phyloP scores from a whole-genome alignment of 1,140 invertebrate species.

The Heliconius eleuchia region DNA sequence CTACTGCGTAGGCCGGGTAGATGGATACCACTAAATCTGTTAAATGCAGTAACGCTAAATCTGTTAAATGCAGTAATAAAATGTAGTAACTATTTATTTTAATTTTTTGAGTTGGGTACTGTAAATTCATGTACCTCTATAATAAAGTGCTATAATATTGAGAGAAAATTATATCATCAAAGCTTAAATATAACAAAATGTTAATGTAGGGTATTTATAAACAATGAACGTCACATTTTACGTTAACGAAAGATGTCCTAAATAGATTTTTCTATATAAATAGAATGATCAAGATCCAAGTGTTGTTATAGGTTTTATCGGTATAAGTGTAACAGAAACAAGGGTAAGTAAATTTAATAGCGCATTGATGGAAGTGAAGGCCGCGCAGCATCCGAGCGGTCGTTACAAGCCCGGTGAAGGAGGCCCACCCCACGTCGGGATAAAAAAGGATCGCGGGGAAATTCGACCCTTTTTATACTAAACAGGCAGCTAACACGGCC shows the following conservation, averaged over 20 bases:
- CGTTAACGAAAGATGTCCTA: not conserved
- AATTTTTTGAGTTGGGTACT: not conserved
- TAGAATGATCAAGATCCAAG: not conserved
- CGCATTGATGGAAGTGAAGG: constrained; percentile 25
- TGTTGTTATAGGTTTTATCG: constrained; percentile 11
- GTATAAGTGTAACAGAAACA: constrained; percentile 34
- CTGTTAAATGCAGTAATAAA: no score
- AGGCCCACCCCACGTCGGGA: constrained; percentile 60
- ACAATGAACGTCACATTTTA: not conserved
- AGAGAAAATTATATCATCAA: no score
- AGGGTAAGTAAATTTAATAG: constrained; percentile 36
- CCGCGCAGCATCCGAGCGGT: constrained; percentile 10
- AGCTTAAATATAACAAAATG: no score
- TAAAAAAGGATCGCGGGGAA: constrained; percentile 78
- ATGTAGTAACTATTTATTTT: not conserved
- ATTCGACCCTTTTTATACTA: constrained; percentile 81
- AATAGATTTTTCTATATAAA: not conserved
- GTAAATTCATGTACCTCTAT: not conserved
- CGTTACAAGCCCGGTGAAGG: constrained; percentile 33
- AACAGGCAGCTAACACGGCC: constrained; percentile 81
- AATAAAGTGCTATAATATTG: no score
- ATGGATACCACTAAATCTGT: constrained; percentile 16
- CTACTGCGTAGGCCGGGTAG: constrained; percentile 34
- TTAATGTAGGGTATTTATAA: no score
- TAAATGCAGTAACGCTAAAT: no score